Percentiles rank a stretch among this genome's conserved stretches.
Evolutionary conservation across 2,888 invertebrate genomes (phyloP).

Genomic region (Teinopalpus imperialis): DNA sequence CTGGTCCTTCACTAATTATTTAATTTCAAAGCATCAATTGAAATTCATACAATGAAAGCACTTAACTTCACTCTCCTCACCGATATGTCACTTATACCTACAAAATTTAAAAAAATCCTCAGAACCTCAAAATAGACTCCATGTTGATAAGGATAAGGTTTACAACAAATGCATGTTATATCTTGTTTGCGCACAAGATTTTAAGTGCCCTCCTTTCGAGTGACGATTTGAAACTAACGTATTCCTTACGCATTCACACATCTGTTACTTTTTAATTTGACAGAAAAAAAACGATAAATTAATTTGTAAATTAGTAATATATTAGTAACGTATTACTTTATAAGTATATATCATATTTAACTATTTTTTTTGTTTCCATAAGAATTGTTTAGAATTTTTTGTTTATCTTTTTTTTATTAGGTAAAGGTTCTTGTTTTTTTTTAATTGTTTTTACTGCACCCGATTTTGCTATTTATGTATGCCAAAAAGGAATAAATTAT

Average conservation of each 20-base stretch:
- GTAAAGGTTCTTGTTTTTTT: no score
- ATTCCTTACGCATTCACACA: slow-evolving; percentile 32
- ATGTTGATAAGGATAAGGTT: background rate
- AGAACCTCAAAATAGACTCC: background rate
- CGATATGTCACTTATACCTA: slow-evolving; percentile 19
- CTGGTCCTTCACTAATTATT: slow-evolving; percentile 17
- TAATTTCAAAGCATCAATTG: slow-evolving; percentile 25
- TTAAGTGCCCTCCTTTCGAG: slow-evolving; percentile 28
- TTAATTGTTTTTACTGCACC: no score
- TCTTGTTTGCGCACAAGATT: slow-evolving; percentile 23
- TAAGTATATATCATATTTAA: no score
- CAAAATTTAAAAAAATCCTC: background rate
- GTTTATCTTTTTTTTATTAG: no score
- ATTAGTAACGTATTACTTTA: no score
- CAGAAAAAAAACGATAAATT: slow-evolving; percentile 1
- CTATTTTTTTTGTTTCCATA: no score
- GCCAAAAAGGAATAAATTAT: no score
- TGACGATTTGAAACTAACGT: slow-evolving; percentile 32
- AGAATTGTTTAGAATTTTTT: no score
- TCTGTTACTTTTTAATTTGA: slow-evolving; percentile 31
- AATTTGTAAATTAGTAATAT: slow-evolving; percentile 6
- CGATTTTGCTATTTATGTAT: no score
- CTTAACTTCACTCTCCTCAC: slow-evolving; percentile 24
- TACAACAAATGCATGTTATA: background rate
- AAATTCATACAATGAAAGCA: slow-evolving; percentile 21